Evolutionary conservation across 2,888 invertebrate genomes (phyloP).

Genomic region (Caenorhabditis virilis): DNA sequence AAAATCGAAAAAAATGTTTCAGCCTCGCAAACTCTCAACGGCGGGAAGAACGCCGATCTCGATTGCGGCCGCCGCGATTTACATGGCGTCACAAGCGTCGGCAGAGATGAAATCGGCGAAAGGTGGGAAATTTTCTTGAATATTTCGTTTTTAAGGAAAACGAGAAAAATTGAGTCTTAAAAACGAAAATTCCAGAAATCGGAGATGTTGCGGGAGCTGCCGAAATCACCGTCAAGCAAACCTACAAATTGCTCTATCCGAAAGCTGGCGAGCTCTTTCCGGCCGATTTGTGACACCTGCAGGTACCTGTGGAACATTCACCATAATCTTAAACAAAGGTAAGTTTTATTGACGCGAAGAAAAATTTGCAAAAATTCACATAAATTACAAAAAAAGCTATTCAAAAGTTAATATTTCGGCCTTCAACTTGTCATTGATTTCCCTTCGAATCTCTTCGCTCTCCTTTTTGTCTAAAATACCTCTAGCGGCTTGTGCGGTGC

Average conservation of each 20-base stretch:
- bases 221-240: constrained; percentile 96
- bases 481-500: constrained; percentile 54
- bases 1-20: too few relatives aligned
- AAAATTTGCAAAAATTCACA: not conserved
- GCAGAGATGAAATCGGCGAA: constrained; percentile 92
- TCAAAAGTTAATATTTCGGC: constrained; percentile 28
- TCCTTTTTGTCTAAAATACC: constrained; percentile 37
- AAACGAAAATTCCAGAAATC: constrained; percentile 84
- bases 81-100: constrained; percentile 97
- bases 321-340: constrained; percentile 73
- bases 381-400: not conserved
- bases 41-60: constrained; percentile 93
- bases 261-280: constrained; percentile 87
- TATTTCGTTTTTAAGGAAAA: not conserved
- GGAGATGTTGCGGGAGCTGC: constrained; percentile 98
- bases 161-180: not conserved
- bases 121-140: constrained; percentile 67
- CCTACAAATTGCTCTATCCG: constrained; percentile 95
- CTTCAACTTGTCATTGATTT: constrained; percentile 27
- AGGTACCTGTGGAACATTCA: constrained; percentile 89
- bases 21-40: constrained; percentile 64
- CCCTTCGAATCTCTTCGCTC: constrained; percentile 20
- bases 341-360: not conserved
- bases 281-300: constrained; percentile 89
- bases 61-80: constrained; percentile 97